Base-by-base conservation (phyloP, 2,113 vertebrate genomes). In the Pedionomus torquatus region DNA sequence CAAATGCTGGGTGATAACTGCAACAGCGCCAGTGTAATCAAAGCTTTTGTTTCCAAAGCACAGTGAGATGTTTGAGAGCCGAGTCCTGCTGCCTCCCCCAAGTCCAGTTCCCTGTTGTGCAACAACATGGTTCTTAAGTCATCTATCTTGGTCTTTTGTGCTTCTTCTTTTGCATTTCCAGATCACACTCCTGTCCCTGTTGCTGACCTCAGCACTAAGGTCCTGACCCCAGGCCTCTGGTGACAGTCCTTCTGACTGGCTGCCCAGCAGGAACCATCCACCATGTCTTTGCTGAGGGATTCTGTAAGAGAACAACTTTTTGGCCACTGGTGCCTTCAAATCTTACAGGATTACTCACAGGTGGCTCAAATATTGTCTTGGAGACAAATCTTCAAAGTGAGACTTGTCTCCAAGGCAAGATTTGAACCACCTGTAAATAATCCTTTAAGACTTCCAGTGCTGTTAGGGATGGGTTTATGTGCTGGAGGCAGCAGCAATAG, bases 1-100 rank as follows among this genome's bases (percentile, higher is more conserved):
- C 66, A 87, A 74, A 76, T 5, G 7, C 26, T 37, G 4, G 30
- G 37, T n/a, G 39, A 63, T 52, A 49, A 46, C 78, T 70, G 46
- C 65, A 37, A 28, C 4, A 1, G 43, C 1, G 21, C 20, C 25
- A 17, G 52, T 3, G n/a, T 4, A 3, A 46, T 69, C n/a, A 77
- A 58, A 52, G 21, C 35, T 46, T 44, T 31, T 3, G 4, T 69
- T 54, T 46, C 54, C 80, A 83, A 79, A 68, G 55, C 0, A 0
- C 31, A 28, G 39, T 4, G 52, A 89, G 66, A 28, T 49, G 21
- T 80, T 49, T 80, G 84, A 39, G 66, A 70, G 35, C 39, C 2
- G 2, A n/a, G 41, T 24, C 20, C 33, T 2, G 3, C 87, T 86
- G 91, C 65, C 75, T 82, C 78, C 82, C 78, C 33, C 55, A 52